Base-by-base conservation (phyloP, 2,888 invertebrate species). In the Homarus gammarus region DNA sequence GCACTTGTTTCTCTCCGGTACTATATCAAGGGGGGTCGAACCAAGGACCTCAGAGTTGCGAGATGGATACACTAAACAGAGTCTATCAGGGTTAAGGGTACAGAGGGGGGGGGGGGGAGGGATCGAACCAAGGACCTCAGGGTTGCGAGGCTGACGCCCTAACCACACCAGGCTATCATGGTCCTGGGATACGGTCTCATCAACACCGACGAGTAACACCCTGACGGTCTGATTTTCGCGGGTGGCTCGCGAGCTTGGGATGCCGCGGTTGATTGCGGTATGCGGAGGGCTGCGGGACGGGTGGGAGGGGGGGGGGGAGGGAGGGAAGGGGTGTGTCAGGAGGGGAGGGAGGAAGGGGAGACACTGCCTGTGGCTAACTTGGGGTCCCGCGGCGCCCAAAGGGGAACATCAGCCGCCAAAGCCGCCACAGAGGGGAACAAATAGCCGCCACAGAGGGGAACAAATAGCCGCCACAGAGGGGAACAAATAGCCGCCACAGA, bases 181-280 rank as follows among this genome's bases (percentile, higher is more conserved):
- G n/a, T n/a, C n/a, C n/a, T n/a, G n/a, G n/a, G n/a, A n/a, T n/a
- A n/a, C n/a, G n/a, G n/a, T n/a, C n/a, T n/a, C 6, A 70, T 12
- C 70, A 18, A 15, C 6, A 31, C 12, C 36, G 70, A 36, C 1
- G 33, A 70, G 75, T n/a, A 79, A 61, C 79, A 56, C 79, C 75
- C 40, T 75, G 44, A 22, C 73, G 27, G 8, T 22, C 38, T 22
- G 78, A 51, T 18, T 5, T 33, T 0, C 33, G 38, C 56, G 36
- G 79, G n/a, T 33, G 2, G 10, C 22, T n/a, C 79, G 38, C 56
- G 61, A 36, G 8, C 27, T 22, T 56, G 10, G 51, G 79, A 79
- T 79, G 31, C 56, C 79, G 56, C 36, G 33, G 33, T 3, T 79
- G 61, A 61, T 61, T 51, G 79, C 36, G 79, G 79, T 61, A 79